phyloP scores from a whole-genome alignment of 2,888 invertebrate species.

The Galerucella pusilla region DNA sequence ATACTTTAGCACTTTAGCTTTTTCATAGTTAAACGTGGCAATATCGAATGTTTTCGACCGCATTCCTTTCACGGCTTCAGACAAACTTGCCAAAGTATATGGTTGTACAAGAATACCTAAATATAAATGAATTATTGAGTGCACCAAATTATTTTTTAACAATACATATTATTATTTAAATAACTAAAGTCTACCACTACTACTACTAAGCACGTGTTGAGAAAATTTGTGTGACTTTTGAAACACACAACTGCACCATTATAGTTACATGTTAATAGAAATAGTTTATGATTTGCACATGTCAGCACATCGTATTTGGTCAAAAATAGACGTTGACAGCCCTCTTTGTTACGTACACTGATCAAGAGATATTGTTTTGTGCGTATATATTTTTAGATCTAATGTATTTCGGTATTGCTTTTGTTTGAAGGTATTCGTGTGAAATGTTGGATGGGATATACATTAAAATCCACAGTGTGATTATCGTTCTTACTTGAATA shows the following conservation, averaged over 20 bases:
- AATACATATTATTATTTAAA: neutral
- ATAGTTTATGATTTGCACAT: slow-evolving; percentile 22
- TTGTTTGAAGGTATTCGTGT: neutral
- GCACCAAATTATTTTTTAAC: too few relatives aligned
- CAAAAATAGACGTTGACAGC: slow-evolving; percentile 19
- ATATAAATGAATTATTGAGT: too few relatives aligned
- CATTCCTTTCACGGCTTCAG: too few relatives aligned
- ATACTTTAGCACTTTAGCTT: too few relatives aligned
- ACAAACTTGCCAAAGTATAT: too few relatives aligned
- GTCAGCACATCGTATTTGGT: slow-evolving; percentile 17
- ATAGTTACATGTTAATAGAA: slow-evolving; percentile 23
- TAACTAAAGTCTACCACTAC: neutral
- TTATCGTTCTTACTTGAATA: neutral
- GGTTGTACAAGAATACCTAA: too few relatives aligned
- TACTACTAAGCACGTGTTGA: slow-evolving; percentile 1
- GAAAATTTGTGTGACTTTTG: slow-evolving; percentile 16
- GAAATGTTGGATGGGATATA: neutral
- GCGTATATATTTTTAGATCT: slow-evolving; percentile 12
- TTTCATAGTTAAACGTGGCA: too few relatives aligned
- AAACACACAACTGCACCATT: slow-evolving; percentile 11
- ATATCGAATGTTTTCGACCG: too few relatives aligned
- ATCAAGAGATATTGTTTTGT: slow-evolving; percentile 15
- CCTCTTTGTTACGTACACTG: slow-evolving; percentile 4
- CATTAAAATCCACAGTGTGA: neutral
- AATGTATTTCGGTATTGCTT: neutral